A percentile compares a stretch with the other conserved stretches of the same genome.
Conservation (phyloP, 2,797 vertebrate genomes). For the Peromyscus attwateri region DNA sequence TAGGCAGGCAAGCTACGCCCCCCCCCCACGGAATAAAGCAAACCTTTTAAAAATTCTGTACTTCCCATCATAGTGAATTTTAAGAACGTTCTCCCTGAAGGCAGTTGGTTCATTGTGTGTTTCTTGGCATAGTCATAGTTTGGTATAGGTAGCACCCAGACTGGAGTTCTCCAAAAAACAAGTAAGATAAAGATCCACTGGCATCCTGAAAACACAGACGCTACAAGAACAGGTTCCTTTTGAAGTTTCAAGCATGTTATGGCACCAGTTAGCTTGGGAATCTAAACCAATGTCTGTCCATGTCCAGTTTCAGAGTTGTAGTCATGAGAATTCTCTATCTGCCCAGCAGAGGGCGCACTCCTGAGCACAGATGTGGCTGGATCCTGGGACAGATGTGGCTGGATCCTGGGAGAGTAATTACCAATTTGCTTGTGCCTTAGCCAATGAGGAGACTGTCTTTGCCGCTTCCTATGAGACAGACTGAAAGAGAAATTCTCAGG, state of each 20-base stretch:
- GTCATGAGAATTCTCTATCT: background rate
- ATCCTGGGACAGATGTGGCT: too few relatives aligned
- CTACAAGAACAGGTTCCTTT: background rate
- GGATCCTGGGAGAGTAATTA: background rate
- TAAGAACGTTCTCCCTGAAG: background rate
- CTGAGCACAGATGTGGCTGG: background rate
- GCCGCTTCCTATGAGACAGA: background rate
- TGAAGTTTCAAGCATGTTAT: background rate
- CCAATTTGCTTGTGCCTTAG: background rate
- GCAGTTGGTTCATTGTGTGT: background rate
- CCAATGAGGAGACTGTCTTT: too few relatives aligned
- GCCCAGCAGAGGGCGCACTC: background rate
- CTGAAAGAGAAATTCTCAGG: background rate
- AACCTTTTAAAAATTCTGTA: background rate
- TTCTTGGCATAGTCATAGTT: background rate
- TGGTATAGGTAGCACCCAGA: too few relatives aligned
- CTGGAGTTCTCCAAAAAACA: background rate
- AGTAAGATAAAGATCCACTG: rapidly evolving
- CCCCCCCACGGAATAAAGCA: background rate
- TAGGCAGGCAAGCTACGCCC: too few relatives aligned
- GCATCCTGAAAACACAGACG: background rate
- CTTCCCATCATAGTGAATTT: background rate
- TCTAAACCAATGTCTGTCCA: background rate
- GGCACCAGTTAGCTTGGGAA: background rate
- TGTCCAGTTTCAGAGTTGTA: background rate